Evolutionary conservation across 2,797 vertebrate genomes (phyloP), one percentile per base, ranked within the genome.

Genomic region (Pseudochirops corinnae): DNA sequence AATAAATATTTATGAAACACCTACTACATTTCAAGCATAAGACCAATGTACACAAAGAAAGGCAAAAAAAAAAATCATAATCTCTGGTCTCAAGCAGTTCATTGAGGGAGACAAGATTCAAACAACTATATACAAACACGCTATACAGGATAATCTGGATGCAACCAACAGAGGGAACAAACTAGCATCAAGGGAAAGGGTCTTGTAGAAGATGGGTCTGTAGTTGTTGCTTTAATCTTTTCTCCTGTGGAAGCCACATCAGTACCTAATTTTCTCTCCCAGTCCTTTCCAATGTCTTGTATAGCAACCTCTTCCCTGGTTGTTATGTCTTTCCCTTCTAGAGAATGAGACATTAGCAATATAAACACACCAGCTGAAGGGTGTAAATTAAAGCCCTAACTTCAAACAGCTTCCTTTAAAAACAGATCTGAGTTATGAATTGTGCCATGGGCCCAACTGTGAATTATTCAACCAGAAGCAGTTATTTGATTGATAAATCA

Each of bases 401-500:
- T 18, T 94, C 57, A 94, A 82, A 82, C 52, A 33, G 50, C 55
- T 95, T 92, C 56, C 91, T 87, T 95, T 95, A 57, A 93, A 96
- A 94, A 91, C 62, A 95, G 91, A 94, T 10, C 26, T 55, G 50
- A 95, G 6, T 95, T 96, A 62, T 93, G 67, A 98, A 96, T 94
- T 96, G 46, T 98, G 95, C 55, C 93, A 94, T 95, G 97, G 95
- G 82, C 74, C 90, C 39, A 95, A 95, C 39, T n/a, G 0, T 95
- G 94, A 98, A 96, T 97, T 97, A 96, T 91, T 97, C 97, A 97
- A 94, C 96, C 92, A 96, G 95, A 91, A 93, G 97, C 53, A 93
- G 96, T 93, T 97, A 92, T 97, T 98, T 98, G 98, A 98, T 94
- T 93, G 98, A 98, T 98, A 98, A 98, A 98, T 98, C 98, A 98